phyloP scores from a whole-genome alignment of 2,113 vertebrate genomes.

The Cichladusa arquata region DNA sequence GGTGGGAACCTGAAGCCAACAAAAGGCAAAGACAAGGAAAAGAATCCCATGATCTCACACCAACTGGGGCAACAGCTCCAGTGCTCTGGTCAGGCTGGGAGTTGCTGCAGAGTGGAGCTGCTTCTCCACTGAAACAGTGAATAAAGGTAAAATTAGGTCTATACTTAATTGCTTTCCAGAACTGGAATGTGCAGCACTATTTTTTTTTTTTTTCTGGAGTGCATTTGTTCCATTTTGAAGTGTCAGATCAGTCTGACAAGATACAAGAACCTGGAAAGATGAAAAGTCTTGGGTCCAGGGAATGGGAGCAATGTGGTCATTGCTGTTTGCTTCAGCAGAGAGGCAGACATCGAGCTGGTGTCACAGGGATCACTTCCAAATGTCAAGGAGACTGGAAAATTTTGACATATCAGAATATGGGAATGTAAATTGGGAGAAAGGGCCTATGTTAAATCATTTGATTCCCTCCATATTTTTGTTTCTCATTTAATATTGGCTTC shows the following conservation, averaged over 20 bases:
- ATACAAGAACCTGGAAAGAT: neutral
- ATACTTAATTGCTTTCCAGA: neutral
- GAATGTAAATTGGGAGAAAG: neutral
- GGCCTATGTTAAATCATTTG: neutral
- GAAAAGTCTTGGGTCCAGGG: neutral
- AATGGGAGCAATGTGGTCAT: neutral
- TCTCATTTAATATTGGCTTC: neutral
- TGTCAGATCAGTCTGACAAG: neutral
- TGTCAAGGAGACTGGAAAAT: constrained; percentile 6
- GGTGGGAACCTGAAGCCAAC: constrained; percentile 46
- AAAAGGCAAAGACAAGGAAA: neutral
- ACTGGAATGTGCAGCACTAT: neutral
- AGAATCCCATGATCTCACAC: constrained; percentile 5
- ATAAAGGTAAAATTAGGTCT: neutral
- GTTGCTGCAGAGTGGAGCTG: neutral
- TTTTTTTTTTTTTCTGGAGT: neutral
- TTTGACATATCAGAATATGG: neutral
- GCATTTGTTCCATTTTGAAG: neutral
- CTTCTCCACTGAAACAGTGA: neutral
- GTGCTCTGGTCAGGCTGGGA: neutral
- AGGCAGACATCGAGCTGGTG: neutral
- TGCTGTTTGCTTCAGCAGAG: neutral
- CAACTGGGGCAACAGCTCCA: neutral
- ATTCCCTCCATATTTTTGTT: neutral
- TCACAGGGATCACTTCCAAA: constrained; percentile 11